Percentiles rank a stretch among this genome's conserved stretches.
Conservation (phyloP, 2,113 vertebrate species). For the Anarrhichthys ocellatus region DNA sequence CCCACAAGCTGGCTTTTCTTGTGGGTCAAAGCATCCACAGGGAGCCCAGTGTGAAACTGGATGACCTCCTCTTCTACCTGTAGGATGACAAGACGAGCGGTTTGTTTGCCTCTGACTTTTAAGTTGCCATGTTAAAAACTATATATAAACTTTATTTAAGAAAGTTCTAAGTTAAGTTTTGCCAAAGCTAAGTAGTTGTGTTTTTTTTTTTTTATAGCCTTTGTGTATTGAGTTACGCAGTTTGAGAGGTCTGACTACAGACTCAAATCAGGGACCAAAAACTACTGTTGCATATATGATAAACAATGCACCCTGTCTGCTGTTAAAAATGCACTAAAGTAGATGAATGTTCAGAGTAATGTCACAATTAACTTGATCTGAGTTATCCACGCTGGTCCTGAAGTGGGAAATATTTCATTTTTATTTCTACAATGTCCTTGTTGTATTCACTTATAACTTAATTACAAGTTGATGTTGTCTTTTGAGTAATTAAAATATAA, state of each 20-base stretch:
- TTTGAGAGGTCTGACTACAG: background rate
- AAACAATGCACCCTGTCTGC: background rate
- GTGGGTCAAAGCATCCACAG: constrained; percentile 94
- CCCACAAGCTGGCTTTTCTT: constrained; percentile 95
- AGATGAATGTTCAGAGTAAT: no score
- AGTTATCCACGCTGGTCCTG: background rate
- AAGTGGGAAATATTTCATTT: background rate
- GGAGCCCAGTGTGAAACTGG: constrained; percentile 86
- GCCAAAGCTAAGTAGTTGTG: background rate
- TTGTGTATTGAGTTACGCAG: constrained; percentile 8
- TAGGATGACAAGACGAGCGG: constrained; percentile 21
- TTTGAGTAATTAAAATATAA: background rate
- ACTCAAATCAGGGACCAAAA: background rate
- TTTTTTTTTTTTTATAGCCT: background rate
- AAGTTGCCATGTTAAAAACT: background rate
- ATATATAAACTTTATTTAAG: background rate
- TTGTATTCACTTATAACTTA: background rate
- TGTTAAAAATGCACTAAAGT: background rate
- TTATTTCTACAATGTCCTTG: background rate
- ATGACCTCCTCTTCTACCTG: constrained; percentile 94
- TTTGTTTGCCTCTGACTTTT: background rate
- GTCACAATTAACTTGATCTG: background rate
- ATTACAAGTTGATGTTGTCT: background rate
- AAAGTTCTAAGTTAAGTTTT: constrained; percentile 5
- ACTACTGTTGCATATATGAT: background rate